phyloP scores from a whole-genome alignment of 2,797 vertebrate genomes.

The Paramormyrops hopkinsi region DNA sequence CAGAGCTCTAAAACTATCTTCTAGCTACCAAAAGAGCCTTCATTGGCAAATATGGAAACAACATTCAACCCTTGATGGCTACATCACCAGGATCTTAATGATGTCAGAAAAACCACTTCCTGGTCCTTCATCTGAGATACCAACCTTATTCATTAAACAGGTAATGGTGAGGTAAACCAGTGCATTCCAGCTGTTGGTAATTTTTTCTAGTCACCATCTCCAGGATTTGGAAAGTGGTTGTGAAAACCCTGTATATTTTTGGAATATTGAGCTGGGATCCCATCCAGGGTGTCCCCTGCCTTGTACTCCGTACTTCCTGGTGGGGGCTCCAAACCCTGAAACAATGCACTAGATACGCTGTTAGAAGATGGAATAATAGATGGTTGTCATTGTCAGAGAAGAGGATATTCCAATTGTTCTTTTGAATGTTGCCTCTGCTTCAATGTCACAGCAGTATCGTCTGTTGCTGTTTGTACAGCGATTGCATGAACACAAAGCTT shows the following conservation, averaged over 20 bases:
- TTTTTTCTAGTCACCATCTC: not conserved
- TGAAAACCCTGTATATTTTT: not conserved
- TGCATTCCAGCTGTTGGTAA: not conserved
- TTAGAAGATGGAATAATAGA: not conserved
- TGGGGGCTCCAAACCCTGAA: not conserved
- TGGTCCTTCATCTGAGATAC: not conserved
- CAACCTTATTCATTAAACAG: not conserved
- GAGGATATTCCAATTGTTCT: not conserved
- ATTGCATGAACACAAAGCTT: not conserved
- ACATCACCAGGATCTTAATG: not conserved
- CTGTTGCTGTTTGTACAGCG: not conserved
- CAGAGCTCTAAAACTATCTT: not conserved
- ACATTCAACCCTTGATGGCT: not conserved
- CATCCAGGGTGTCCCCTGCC: not conserved
- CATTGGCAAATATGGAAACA: not conserved
- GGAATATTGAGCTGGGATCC: not conserved
- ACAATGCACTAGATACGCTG: not conserved
- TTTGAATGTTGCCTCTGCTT: not conserved
- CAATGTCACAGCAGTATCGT: not conserved
- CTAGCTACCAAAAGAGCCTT: not conserved
- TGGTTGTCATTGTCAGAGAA: not conserved
- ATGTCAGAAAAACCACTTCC: not conserved
- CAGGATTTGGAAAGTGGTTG: not conserved
- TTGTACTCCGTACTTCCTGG: not conserved
- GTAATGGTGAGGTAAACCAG: not conserved